Evolutionary conservation across 1,140 invertebrate genomes (phyloP).

Genomic region (Ooceraea biroi): DNA sequence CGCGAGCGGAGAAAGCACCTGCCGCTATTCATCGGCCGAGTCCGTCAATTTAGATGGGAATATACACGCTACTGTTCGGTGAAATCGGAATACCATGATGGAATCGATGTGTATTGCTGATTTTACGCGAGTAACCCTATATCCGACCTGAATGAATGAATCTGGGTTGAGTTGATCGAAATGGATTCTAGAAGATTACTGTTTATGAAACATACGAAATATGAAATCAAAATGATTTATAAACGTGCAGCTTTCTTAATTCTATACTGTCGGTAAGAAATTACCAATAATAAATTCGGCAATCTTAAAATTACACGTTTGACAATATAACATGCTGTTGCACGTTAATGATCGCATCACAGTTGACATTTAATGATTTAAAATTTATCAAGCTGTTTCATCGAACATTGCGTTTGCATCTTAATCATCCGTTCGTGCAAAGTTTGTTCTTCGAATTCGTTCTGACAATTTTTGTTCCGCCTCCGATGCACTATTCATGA

Average conservation of each 20-base stretch:
- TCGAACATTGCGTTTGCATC: neutral
- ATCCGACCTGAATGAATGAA: constrained; percentile 30
- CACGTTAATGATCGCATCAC: neutral
- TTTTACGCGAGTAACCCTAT: neutral
- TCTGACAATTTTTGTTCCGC: constrained; percentile 31
- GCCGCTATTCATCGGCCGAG: constrained; percentile 61
- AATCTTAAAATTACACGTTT: too few relatives aligned
- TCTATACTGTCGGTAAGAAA: neutral
- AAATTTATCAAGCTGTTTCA: constrained; percentile 7
- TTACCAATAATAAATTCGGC: neutral
- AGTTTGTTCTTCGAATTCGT: constrained; percentile 4
- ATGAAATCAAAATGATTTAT: neutral
- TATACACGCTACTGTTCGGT: constrained; percentile 54
- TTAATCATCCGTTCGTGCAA: neutral
- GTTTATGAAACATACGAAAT: neutral
- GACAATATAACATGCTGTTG: too few relatives aligned
- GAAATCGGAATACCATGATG: constrained; percentile 36
- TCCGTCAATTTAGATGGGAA: constrained; percentile 67
- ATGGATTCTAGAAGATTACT: neutral
- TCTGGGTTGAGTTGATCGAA: neutral
- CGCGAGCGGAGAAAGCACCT: constrained; percentile 58
- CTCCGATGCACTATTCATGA: constrained; percentile 35
- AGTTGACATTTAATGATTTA: neutral
- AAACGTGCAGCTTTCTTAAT: neutral
- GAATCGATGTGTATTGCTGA: constrained; percentile 28